A percentile compares a stretch with the other conserved stretches of the same genome.
phyloP scores from a whole-genome alignment of 2,797 vertebrate genomes.

The Anguilla pacifica region DNA sequence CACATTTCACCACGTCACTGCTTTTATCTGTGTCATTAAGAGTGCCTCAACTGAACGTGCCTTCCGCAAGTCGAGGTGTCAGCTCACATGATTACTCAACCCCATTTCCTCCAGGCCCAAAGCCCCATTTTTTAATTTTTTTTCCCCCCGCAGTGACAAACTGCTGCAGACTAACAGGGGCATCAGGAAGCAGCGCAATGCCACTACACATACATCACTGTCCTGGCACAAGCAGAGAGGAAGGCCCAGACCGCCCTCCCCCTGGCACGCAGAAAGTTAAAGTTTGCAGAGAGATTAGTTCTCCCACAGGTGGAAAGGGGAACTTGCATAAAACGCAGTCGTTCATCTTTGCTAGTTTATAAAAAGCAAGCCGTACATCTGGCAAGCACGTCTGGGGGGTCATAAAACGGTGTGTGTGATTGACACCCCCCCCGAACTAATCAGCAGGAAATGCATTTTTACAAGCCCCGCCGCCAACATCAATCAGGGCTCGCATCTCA shows the following conservation, averaged over 20 bases:
- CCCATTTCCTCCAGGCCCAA: not conserved
- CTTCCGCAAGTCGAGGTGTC: not conserved
- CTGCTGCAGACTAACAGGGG: not conserved
- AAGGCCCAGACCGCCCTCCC: not conserved
- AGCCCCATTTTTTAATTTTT: not conserved
- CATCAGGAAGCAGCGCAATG: not conserved
- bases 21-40: constrained; percentile 7
- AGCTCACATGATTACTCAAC: not conserved
- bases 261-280: constrained; percentile 17
- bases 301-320: constrained; percentile 58
- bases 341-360: constrained; percentile 80
- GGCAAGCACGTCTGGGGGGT: constrained; percentile 68
- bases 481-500: constrained; percentile 78
- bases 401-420: constrained; percentile 77
- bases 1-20: not conserved
- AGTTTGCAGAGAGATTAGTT: constrained; percentile 24
- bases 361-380: constrained; percentile 78
- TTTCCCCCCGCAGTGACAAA: not conserved
- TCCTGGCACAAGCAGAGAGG: not conserved
- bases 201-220: not conserved
- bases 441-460: constrained; percentile 83
- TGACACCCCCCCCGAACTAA: constrained; percentile 81
- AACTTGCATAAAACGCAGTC: constrained; percentile 60
- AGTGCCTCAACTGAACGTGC: not conserved
- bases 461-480: constrained; percentile 76